Percentiles rank a stretch among this genome's conserved stretches.
Conservation (phyloP, 1,140 invertebrate genomes). For the Papilio glaucus region DNA sequence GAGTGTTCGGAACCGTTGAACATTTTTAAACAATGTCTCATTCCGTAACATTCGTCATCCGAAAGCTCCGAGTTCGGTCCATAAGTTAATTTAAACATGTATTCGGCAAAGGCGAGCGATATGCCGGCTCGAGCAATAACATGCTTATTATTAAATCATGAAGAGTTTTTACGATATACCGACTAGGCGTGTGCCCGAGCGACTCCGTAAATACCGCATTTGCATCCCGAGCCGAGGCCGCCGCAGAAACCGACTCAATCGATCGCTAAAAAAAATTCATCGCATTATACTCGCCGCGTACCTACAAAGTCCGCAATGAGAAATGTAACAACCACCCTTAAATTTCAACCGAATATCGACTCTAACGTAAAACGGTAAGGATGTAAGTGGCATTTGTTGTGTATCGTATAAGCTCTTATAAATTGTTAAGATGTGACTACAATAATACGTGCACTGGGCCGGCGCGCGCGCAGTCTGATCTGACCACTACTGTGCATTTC, state of each 20-base stretch:
- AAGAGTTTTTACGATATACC: constrained; percentile 56
- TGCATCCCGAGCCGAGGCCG: constrained; percentile 69
- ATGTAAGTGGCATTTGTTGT: neutral
- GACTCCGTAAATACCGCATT: constrained; percentile 71
- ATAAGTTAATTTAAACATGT: constrained; percentile 36
- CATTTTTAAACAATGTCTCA: constrained; percentile 38
- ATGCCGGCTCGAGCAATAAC: constrained; percentile 41
- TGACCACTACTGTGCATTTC: constrained; percentile 84
- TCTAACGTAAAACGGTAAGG: constrained; percentile 46
- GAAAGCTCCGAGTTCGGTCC: constrained; percentile 20
- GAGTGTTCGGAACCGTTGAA: neutral
- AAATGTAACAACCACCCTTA: constrained; percentile 51
- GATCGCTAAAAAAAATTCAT: constrained; percentile 77
- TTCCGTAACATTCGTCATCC: constrained; percentile 22
- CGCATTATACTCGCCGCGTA: constrained; percentile 70
- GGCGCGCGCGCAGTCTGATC: constrained; percentile 80
- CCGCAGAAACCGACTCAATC: constrained; percentile 77
- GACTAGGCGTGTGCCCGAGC: constrained; percentile 65
- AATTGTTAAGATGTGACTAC: constrained; percentile 64
- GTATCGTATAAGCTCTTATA: constrained; percentile 62
- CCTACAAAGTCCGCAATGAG: constrained; percentile 57
- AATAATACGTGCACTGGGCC: constrained; percentile 81
- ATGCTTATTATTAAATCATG: constrained; percentile 57
- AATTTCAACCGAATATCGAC: constrained; percentile 48
- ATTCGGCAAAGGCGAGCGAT: constrained; percentile 33